Percentiles rank a stretch among this genome's conserved stretches.
These are phyloP conservation scores for Hydrolagus colliei DNA, from an alignment of 2,797 vertebrate genomes.

Conservation along the genomic window DNA sequence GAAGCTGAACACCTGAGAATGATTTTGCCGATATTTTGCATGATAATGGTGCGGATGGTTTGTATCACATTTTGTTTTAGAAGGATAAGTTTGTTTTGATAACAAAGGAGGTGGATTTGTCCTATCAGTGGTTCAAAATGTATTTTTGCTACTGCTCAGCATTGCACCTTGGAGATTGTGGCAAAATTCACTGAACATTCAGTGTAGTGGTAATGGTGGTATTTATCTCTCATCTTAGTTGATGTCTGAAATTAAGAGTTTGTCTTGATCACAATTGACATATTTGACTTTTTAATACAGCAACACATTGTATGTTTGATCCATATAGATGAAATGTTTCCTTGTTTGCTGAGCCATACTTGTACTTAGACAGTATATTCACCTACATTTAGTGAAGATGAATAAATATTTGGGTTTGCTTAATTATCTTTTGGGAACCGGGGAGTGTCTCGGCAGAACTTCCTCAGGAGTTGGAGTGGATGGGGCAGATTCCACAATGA, in stretches of 20 bases:
- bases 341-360: not conserved
- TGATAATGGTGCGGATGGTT: not conserved
- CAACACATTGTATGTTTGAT: not conserved
- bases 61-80: not conserved
- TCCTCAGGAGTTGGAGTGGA: no score
- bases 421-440: no score
- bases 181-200: not conserved
- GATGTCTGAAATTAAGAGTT: no score
- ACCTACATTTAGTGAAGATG: no score
- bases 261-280: not conserved
- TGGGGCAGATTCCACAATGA: no score
- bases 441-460: no score
- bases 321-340: not conserved
- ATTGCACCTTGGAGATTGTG: not conserved
- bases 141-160: not conserved
- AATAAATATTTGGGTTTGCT: no score
- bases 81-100: not conserved
- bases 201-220: not conserved
- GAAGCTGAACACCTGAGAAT: not conserved
- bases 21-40: not conserved
- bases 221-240: not conserved
- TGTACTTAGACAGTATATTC: not conserved
- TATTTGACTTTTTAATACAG: not conserved
- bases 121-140: not conserved
- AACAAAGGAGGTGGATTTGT: not conserved